These are phyloP conservation scores for Manis pentadactyla DNA, from an alignment of 2,797 vertebrate species.

Conservation along the genomic window DNA sequence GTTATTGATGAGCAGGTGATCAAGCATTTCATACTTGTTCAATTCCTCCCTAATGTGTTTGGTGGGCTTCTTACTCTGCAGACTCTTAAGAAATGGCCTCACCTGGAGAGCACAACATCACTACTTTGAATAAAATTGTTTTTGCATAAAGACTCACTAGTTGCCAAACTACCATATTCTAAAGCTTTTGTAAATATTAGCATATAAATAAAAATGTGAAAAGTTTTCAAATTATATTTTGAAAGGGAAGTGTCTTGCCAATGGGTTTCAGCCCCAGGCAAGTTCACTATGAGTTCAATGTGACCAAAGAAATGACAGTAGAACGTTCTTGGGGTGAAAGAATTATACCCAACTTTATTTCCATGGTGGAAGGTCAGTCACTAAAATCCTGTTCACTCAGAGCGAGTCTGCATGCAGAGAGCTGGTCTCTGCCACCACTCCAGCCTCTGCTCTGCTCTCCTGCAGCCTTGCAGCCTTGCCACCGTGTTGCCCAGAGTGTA, in stretches of 20 bases:
- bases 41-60: not conserved
- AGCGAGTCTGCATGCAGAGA: too few relatives aligned
- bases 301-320: too few relatives aligned
- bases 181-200: not conserved
- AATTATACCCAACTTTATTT: too few relatives aligned
- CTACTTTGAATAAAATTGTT: not conserved
- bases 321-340: too few relatives aligned
- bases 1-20: not conserved
- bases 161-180: not conserved
- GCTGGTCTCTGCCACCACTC: too few relatives aligned
- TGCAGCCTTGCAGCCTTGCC: too few relatives aligned
- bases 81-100: not conserved
- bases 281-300: too few relatives aligned
- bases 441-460: too few relatives aligned
- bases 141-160: not conserved
- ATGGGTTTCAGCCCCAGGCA: too few relatives aligned
- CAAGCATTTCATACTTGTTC: not conserved
- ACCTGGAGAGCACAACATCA: not conserved
- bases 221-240: not conserved
- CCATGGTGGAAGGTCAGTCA: too few relatives aligned
- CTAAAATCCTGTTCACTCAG: too few relatives aligned
- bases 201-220: not conserved
- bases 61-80: not conserved
- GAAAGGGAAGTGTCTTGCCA: not conserved
- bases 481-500: too few relatives aligned